Conservation (phyloP, 2,797 vertebrate genomes). For the Erpetoichthys calabaricus region DNA sequence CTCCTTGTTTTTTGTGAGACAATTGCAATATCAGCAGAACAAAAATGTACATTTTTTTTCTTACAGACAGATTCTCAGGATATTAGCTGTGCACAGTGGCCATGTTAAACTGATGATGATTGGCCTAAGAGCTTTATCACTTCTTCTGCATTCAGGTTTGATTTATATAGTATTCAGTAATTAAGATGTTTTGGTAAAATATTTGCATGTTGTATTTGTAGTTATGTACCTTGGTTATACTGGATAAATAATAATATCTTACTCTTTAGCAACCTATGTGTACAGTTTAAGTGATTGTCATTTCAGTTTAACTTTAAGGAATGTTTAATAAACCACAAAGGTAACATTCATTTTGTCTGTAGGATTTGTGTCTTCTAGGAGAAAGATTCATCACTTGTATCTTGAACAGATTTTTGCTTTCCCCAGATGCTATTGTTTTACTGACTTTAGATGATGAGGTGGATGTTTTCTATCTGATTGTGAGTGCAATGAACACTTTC, state of each 20-base stretch:
- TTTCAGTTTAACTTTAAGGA: no score
- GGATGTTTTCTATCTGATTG: constrained; percentile 70
- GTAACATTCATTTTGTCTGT: no score
- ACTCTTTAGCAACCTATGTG: no score
- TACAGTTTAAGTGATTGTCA: no score
- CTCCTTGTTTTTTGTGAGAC: no score
- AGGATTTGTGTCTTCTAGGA: no score
- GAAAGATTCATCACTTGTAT: background rate
- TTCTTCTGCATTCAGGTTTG: constrained; percentile 76
- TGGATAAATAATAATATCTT: no score
- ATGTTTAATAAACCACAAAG: no score
- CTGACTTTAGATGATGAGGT: constrained; percentile 68
- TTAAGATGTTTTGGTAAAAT: no score
- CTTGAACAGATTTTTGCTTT: background rate
- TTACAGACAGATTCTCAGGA: constrained; percentile 74
- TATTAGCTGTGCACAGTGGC: constrained; percentile 49
- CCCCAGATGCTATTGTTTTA: constrained; percentile 51
- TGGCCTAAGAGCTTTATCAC: constrained; percentile 66
- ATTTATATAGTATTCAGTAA: background rate
- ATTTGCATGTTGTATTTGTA: no score
- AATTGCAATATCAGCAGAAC: no score
- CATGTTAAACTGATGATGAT: constrained; percentile 50
- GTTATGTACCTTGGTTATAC: no score
- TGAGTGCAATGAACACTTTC: constrained; percentile 71
- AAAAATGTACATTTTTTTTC: background rate